These are phyloP conservation scores for Drosophila demipolita DNA, from an alignment of 2,888 invertebrate species.

Conservation along the genomic window DNA sequence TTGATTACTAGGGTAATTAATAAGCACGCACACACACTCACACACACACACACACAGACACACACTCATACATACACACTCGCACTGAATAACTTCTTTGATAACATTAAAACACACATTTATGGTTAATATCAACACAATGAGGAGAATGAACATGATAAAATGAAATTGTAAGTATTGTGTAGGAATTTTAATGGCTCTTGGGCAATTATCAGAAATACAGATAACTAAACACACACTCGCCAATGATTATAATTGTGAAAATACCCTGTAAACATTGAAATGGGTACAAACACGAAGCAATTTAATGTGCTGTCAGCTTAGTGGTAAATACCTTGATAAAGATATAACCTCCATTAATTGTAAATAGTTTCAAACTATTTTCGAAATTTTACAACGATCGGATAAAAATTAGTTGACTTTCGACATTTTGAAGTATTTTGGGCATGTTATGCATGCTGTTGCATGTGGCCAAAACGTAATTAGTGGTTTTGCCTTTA, in stretches of 20 bases:
- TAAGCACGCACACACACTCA: constrained; percentile 23
- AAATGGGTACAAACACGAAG: too few species aligned
- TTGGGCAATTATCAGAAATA: constrained; percentile 27
- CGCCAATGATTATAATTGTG: neutral
- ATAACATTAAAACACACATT: constrained; percentile 31
- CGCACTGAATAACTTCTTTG: constrained; percentile 17
- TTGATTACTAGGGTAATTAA: constrained; percentile 67
- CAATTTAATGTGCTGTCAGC: too few species aligned
- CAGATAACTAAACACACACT: constrained; percentile 10
- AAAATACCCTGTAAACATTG: neutral
- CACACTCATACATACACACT: neutral
- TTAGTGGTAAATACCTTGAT: neutral
- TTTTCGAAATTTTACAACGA: neutral
- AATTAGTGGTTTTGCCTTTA: constrained; percentile 26
- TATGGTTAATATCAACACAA: constrained; percentile 23
- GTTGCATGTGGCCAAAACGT: constrained; percentile 10
- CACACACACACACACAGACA: constrained; percentile 17
- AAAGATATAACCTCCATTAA: neutral
- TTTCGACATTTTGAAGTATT: neutral
- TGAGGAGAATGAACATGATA: constrained; percentile 40
- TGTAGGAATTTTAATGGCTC: constrained; percentile 37
- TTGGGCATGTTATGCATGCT: constrained; percentile 38
- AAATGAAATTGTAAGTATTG: constrained; percentile 51
- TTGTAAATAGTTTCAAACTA: neutral
- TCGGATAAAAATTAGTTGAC: neutral